Base-by-base conservation (phyloP, 2,888 invertebrate genomes). In the Scaptomyza parva region DNA sequence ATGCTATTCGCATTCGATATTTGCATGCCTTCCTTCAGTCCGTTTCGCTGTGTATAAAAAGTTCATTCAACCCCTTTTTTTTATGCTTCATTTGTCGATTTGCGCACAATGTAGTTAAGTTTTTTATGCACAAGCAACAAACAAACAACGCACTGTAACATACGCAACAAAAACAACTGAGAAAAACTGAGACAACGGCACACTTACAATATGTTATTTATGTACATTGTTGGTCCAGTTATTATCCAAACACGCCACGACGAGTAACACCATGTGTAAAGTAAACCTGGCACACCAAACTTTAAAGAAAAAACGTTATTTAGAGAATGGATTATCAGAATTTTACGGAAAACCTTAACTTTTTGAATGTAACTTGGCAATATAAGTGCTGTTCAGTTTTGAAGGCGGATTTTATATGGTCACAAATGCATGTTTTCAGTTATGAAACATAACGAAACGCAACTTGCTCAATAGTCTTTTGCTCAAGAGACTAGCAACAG, bases 71-170 rank as follows among this genome's bases (percentile, higher is more conserved):
- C 82, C 52, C 65, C 58, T 60, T 73, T 65, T 72, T 60, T 45
- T 30, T 71, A 76, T 84, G 84, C 78, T 83, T 83, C 81, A 76
- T 86, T 86, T 76, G 84, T 64, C 59, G 64, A 71, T 71, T 73
- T 67, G 67, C 79, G 66, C 65, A 66, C 67, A 47, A 68, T 69
- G 51, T 57, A 60, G 48, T 50, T 14, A 41, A 51, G 44, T 54
- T 35, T 64, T 63, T 58, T 58, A 52, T 63, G 52, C 71, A 65
- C 43, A 12, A 62, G 53, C 41, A 50, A 59, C 37, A 22, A 33
- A 33, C 39, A 50, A 50, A 37, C 17, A 28, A 26, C 14, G 60
- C 35, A 53, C 18, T 57, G 24, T 45, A 57, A 39, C 55, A 69
- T 52, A 52, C 43, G 22, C 14, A 44, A 26, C 7, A 64, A 41